phyloP scores from a whole-genome alignment of 2,113 vertebrate genomes.

The Psittacus erithacus region DNA sequence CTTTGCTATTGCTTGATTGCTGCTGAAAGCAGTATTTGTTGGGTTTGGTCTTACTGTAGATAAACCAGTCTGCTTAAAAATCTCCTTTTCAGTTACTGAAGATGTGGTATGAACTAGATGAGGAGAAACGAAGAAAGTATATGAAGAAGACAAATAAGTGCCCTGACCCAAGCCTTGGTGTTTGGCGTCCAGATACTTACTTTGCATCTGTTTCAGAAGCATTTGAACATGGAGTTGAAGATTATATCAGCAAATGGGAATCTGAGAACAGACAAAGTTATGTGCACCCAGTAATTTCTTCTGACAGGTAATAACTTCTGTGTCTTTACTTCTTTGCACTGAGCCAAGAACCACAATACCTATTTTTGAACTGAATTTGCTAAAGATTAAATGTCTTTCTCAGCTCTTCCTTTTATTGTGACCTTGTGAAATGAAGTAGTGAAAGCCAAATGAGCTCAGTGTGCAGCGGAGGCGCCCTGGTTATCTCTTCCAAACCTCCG shows the following conservation, averaged over 20 bases:
- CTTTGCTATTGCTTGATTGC: not conserved
- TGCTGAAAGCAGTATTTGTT: not conserved
- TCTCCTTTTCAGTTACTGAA: slow-evolving; percentile 77
- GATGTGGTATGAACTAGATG: slow-evolving; percentile 85
- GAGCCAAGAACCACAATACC: not conserved
- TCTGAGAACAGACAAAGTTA: not conserved
- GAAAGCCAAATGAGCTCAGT: not conserved
- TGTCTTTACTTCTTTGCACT: not conserved
- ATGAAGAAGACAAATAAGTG: slow-evolving; percentile 80
- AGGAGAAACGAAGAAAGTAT: slow-evolving; percentile 79
- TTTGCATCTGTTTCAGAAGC: slow-evolving; percentile 94
- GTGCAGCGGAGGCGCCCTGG: not conserved
- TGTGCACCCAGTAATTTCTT: slow-evolving; percentile 47
- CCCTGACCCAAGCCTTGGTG: slow-evolving; percentile 86
- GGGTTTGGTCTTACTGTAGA: not conserved
- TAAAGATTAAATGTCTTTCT: not conserved
- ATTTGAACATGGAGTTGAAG: slow-evolving; percentile 82
- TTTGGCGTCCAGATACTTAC: slow-evolving; percentile 86
- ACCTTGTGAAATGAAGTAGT: not conserved
- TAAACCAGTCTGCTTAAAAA: not conserved
- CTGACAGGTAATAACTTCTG: slow-evolving; percentile 74
- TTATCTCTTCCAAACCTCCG: not conserved
- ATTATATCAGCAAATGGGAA: slow-evolving; percentile 74
- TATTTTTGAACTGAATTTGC: not conserved
- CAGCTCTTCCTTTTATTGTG: not conserved